Base-by-base conservation (phyloP, 2,113 vertebrate genomes). In the Pollachius pollachius region DNA sequence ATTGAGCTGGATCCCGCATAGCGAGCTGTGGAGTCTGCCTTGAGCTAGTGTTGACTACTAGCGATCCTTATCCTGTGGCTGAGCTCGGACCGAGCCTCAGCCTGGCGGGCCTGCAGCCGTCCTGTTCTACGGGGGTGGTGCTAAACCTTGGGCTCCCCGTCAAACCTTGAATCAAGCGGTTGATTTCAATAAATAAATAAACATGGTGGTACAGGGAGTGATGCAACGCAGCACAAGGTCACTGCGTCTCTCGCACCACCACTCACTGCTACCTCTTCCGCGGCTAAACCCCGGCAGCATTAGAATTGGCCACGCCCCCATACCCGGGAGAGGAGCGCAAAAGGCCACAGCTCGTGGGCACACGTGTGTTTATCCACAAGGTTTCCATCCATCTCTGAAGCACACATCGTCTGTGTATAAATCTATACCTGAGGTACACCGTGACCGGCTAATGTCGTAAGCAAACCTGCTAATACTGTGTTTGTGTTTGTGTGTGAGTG, bases 171-270 rank as follows among this genome's bases (percentile, higher is more conserved):
- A 87, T 86, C 78, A 82, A 86, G 69, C 60, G 67, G 74, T 82
- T 87, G 76, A 87, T 90, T 87, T 88, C 74, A 88, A 89, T 88
- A 87, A 88, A 91, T 88, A 83, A 89, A 88, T 84, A 90, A 90
- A 87, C 85, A 89, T 85, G 77, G 57, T 85, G 77, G 57, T 68
- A 65, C 62, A 12, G 57, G 71, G 74, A 73, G 71, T 61, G 64
- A 69, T 82, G 74, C 71, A 81, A 80, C 74, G 52, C 34, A 37
- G 7, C 37, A 61, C 81, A 90, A 88, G 78, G 75, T 82, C 81
- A 82, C 64, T 16, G 15, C 16, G 17, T 5, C 15, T n/a, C 25
- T 25, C 4, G 54, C 30, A 58, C 37, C 41, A 27, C 37, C 67
- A 15, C 65, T 41, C 12, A n/a, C 54, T 56, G 2, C 17, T 56